phyloP scores from a whole-genome alignment of 1,140 invertebrate genomes.

The Euglossa dilemma region DNA sequence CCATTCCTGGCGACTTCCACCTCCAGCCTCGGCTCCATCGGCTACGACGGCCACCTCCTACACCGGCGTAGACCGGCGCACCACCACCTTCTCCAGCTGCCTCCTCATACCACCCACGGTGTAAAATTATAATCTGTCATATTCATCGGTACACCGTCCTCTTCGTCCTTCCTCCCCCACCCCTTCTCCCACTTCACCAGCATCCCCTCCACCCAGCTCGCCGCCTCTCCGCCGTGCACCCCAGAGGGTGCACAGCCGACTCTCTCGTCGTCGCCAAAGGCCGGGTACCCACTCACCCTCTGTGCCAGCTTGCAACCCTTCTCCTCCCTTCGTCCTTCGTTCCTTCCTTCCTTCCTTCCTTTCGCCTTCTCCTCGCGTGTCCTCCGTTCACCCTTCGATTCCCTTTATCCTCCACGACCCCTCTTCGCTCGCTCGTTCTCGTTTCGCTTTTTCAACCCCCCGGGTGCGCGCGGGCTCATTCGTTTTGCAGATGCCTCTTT shows the following conservation, averaged over 20 bases:
- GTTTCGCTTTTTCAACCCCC: neutral
- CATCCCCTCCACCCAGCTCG: neutral
- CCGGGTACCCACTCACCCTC: neutral
- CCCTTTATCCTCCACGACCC: neutral
- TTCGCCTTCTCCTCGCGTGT: neutral
- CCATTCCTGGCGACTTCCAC: conserved; percentile 35
- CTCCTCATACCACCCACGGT: conserved; percentile 37
- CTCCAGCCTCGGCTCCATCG: conserved; percentile 41
- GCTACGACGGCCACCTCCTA: conserved; percentile 38
- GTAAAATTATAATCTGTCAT: conserved; percentile 74
- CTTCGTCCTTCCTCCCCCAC: neutral
- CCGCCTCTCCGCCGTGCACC: neutral
- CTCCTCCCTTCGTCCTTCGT: neutral
- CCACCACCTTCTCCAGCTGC: conserved; percentile 19
- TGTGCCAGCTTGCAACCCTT: neutral
- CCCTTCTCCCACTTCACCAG: neutral
- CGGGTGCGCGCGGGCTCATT: neutral
- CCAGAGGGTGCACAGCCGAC: neutral
- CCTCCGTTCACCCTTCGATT: conserved; percentile 1
- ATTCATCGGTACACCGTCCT: conserved; percentile 68
- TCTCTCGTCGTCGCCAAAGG: neutral
- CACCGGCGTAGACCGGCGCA: conserved; percentile 39
- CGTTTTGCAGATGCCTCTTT: conserved; percentile 28
- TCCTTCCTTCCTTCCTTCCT: conserved; percentile 10
- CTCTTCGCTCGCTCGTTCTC: neutral